Conservation (phyloP, 1,140 invertebrate species). For the Ceratosolen fusciceps region DNA sequence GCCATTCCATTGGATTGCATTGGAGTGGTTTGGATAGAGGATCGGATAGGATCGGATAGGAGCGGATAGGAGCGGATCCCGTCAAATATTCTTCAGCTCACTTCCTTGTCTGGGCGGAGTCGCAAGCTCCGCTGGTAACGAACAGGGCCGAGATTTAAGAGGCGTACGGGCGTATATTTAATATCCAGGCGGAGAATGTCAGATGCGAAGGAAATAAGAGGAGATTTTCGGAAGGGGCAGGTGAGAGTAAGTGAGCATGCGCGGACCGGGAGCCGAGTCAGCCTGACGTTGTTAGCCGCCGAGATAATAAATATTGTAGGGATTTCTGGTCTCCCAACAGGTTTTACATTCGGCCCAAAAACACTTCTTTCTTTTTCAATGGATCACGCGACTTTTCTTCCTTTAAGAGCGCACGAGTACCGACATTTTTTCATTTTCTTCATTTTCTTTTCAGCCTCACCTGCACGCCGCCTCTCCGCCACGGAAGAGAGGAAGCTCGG, state of each 20-base stretch:
- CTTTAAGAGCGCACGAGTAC: too few species aligned
- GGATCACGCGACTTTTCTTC: too few species aligned
- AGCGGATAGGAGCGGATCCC: too few species aligned
- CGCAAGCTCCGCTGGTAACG: background rate
- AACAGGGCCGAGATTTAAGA: background rate
- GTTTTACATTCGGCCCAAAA: background rate
- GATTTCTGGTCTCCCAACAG: conserved; percentile 9
- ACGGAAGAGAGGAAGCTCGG: too few species aligned
- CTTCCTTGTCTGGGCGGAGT: background rate
- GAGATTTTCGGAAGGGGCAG: conserved; percentile 7
- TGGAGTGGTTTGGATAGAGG: too few species aligned
- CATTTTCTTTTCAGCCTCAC: too few species aligned
- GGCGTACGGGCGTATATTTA: background rate
- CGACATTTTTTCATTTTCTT: too few species aligned
- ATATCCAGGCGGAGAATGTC: background rate
- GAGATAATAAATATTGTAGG: conserved; percentile 6
- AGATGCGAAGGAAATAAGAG: background rate
- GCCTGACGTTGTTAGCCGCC: background rate
- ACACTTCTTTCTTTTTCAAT: background rate
- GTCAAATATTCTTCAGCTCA: too few species aligned
- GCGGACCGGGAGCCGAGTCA: background rate
- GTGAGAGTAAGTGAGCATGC: background rate
- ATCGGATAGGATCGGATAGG: too few species aligned
- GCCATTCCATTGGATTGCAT: too few species aligned
- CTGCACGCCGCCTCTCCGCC: too few species aligned